Base-by-base conservation (phyloP, 1,140 invertebrate species). In the Drosophila ficusphila region DNA sequence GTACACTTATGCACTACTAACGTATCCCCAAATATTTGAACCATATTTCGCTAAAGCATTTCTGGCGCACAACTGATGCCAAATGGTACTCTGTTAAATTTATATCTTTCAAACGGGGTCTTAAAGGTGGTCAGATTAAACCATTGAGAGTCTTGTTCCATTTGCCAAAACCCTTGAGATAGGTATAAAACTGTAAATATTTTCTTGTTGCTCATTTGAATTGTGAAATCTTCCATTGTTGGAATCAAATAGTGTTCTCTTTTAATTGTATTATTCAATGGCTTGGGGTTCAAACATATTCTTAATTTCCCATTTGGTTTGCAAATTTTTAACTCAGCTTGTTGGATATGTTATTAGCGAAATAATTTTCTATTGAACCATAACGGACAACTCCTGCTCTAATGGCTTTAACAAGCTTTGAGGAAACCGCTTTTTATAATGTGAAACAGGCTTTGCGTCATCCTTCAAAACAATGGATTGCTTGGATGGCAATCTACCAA, bases 61-160 rank as follows among this genome's bases (percentile, higher is more conserved):
- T 92, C 90, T 8, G 91, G 89, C 7, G 81, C 81, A 36, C 68
- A 71, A 19, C 51, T 73, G 5, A 93, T 75, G 4, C 92, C 92
- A 76, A 93, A 92, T 7, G 92, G 23, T 1, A 57, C 8, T 11
- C 57, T 8, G 11, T 58, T 53, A 25, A 71, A 71, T 29, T 44
- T 71, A n/a, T 23, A 72, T 47, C 61, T 34, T 1, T 61, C 75
- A 53, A 83, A 73, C 8, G 62, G 68, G 11, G 64, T 76, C 38
- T 49, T 62, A 36, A 79, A 79, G 7, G 67, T 76, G 2, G 60
- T 71, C 11, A 75, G 39, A 8, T 67, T 53, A 8, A 53, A 64
- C 14, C 48, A 65, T 18, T 36, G 41, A 16, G 53, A 16, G 21
- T 67, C 48, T 14, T 78, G 47, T 38, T 58, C 34, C 36, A 65